phyloP scores from a whole-genome alignment of 2,888 invertebrate genomes.

The Malthinus seriepunctatus region DNA sequence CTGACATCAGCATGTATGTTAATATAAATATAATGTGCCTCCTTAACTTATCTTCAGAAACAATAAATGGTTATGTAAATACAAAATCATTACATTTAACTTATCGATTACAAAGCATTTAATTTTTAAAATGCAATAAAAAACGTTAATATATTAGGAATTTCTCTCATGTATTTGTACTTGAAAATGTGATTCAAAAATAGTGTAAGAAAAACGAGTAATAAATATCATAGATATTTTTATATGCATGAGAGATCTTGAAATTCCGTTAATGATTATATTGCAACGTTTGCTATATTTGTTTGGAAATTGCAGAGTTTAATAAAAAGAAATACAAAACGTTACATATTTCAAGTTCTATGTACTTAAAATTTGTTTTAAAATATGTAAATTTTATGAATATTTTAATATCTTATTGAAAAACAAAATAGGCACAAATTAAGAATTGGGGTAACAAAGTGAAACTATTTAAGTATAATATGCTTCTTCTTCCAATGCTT shows the following conservation, averaged over 20 bases:
- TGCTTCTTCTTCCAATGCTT: too few species aligned
- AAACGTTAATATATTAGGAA: slow-evolving; percentile 26
- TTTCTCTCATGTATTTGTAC: slow-evolving; percentile 51
- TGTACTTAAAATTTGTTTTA: slow-evolving; percentile 1
- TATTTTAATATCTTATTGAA: too few species aligned
- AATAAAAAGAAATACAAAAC: too few species aligned
- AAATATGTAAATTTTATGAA: too few species aligned
- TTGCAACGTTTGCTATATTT: slow-evolving; percentile 34
- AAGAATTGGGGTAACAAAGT: too few species aligned
- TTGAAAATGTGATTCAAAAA: slow-evolving; percentile 56
- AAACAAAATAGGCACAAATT: too few species aligned
- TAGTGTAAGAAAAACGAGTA: slow-evolving; percentile 49
- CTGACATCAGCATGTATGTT: slow-evolving; percentile 37
- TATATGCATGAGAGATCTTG: slow-evolving; percentile 49
- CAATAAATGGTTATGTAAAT: slow-evolving; percentile 32
- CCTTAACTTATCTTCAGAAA: slow-evolving; percentile 46
- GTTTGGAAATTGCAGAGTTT: slow-evolving; percentile 1
- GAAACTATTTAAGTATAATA: too few species aligned
- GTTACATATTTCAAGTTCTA: too few species aligned
- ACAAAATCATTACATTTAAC: slow-evolving; percentile 22
- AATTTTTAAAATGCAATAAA: slow-evolving; percentile 41
- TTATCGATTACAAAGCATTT: slow-evolving; percentile 21
- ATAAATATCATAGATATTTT: slow-evolving; percentile 53
- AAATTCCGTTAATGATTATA: slow-evolving; percentile 34
- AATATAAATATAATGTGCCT: slow-evolving; percentile 51